phyloP scores from a whole-genome alignment of 37 sponge, comb jelly and placozoan species.

The Amphimedon queenslandica region DNA sequence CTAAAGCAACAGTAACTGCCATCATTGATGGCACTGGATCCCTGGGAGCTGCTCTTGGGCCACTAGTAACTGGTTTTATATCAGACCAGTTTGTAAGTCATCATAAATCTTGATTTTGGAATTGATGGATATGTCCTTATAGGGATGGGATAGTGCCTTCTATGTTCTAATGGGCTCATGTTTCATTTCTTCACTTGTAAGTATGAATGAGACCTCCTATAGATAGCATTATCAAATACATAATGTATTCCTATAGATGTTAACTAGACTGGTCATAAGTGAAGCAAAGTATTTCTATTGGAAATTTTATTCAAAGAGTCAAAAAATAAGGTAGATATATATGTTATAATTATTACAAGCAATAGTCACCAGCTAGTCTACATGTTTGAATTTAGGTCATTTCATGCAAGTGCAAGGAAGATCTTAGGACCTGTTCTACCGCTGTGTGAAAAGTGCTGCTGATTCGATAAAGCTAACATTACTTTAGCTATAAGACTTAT shows the following conservation, averaged over 20 bases:
- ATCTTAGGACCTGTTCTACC: no score
- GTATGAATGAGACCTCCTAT: conserved; percentile 19
- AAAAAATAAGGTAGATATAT: no score
- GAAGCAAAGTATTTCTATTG: background rate
- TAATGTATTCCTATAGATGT: background rate
- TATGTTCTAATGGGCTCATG: no score
- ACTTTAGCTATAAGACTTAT: no score
- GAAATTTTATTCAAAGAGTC: no score
- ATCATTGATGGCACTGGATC: conserved; percentile 60
- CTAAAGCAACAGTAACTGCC: conserved; percentile 65
- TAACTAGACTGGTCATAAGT: background rate
- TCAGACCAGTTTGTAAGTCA: conserved; percentile 9
- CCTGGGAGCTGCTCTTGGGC: no score
- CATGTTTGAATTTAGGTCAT: no score
- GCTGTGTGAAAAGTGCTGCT: no score
- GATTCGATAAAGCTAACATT: no score
- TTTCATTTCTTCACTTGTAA: conserved; percentile 77
- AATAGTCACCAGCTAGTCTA: no score
- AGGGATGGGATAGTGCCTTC: conserved; percentile 74
- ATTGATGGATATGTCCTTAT: background rate
- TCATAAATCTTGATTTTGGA: background rate
- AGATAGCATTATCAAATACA: background rate
- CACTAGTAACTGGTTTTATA: conserved; percentile 19
- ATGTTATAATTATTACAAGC: no score
- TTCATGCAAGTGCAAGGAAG: no score